Conservation (phyloP, 30 jellyfish, hydroid and myxozoan genomes). For the Phacellophora camtschatica region DNA sequence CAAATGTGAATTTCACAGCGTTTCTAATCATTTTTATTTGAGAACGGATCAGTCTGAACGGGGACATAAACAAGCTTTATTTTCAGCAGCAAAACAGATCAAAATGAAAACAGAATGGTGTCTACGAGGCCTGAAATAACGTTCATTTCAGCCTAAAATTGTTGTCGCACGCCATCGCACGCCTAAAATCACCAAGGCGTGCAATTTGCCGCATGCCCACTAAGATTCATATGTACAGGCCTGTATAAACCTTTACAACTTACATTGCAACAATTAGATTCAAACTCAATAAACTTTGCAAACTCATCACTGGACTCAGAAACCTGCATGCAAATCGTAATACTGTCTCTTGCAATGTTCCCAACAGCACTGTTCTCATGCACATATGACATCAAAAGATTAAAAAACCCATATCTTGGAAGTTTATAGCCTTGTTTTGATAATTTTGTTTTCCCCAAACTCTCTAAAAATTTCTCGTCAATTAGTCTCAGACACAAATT, state of each 20-base stretch:
- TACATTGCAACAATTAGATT: constrained; percentile 89
- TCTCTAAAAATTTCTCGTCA: constrained; percentile 56
- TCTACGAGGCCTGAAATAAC: too few species aligned
- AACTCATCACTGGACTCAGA: constrained; percentile 53
- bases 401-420: constrained; percentile 77
- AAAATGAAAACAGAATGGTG: too few species aligned
- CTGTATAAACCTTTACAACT: neutral
- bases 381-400: constrained; percentile 62
- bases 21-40: too few species aligned
- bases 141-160: too few species aligned
- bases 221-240: too few species aligned
- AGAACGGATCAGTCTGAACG: too few species aligned
- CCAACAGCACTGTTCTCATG: constrained; percentile 79
- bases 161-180: neutral
- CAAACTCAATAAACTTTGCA: constrained; percentile 58
- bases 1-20: too few species aligned
- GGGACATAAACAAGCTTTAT: too few species aligned
- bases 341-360: constrained; percentile 71
- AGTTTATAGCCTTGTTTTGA: constrained; percentile 80
- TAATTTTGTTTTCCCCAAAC: constrained; percentile 27
- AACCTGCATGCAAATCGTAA: constrained; percentile 57
- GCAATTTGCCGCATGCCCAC: neutral
- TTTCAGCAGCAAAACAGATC: too few species aligned
- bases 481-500: constrained; percentile 63
- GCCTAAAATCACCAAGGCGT: neutral